Evolutionary conservation across 2,113 vertebrate genomes (phyloP), one percentile per base, ranked within the genome.

Genomic region (Lanius ludovicianus): DNA sequence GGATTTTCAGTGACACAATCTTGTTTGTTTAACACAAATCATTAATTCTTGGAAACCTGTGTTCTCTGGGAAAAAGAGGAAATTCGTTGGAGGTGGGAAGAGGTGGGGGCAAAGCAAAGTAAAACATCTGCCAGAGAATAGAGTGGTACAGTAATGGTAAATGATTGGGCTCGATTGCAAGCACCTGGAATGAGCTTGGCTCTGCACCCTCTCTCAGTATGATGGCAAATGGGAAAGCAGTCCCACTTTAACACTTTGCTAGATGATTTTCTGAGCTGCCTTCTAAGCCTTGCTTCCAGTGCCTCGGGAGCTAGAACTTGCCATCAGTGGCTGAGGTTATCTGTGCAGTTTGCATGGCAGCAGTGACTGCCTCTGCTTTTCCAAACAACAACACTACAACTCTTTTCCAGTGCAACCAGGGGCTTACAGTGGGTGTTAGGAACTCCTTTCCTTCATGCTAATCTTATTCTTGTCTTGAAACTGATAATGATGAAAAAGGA

Each of bases 21-120:
- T 35, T 89, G 91, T 94, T 96, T 90, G 49, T 75, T 92, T 68
- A 85, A 42, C 63, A 57, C 39, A 46, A 94, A 95, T 87, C 79
- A 92, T 95, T 96, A 74, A 80, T 86, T 86, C 62, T 39, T 65
- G 74, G 68, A 93, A 94, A 52, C 5, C 8, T 33, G 46, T 64
- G 62, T 65, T 83, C 63, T 69, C 64, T 57, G 27, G 44, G 70
- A 44, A 71, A 65, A 75, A 78, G 47, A 77, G 50, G 75, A 57
- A 56, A 23, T 30, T 60, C 75, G 39, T 37, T 73, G 86, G 33
- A 73, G 42, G 11, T 63, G 44, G 68, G 53, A 64, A 41, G 84
- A 30, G 53, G 17, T 75, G 21, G 15, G 37, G 11, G 10, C 76
- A 86, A 91, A 69, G 56, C 86, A 91, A 60, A 80, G 71, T 84